Percentiles rank a stretch among this genome's conserved stretches.
Evolutionary conservation across 2,888 invertebrate genomes (phyloP).

Genomic region (Tetanocera ferruginea): DNA sequence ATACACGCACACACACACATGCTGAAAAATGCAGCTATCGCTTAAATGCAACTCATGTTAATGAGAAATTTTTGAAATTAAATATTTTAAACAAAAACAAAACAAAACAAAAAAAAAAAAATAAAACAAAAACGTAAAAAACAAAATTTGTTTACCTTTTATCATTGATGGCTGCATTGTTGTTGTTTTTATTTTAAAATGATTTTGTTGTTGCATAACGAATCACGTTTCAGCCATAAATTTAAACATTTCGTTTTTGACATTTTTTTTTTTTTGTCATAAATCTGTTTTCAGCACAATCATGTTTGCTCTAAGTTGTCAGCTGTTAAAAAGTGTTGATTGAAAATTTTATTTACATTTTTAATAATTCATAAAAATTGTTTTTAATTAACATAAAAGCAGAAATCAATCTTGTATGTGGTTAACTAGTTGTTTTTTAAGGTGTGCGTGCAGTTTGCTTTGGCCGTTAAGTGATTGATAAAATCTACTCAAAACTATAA

Average conservation of each 20-base stretch:
- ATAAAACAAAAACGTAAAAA: too few relatives aligned
- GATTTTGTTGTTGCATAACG: neutral
- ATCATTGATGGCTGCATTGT: neutral
- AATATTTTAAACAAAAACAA: too few relatives aligned
- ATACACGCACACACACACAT: neutral
- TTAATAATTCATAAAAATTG: neutral
- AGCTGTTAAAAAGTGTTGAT: neutral
- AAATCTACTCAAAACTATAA: too few relatives aligned
- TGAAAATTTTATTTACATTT: neutral
- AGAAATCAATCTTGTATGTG: neutral
- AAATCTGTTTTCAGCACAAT: neutral
- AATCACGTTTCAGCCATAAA: neutral
- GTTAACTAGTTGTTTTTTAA: too few relatives aligned
- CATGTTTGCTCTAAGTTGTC: neutral
- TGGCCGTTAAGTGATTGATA: too few relatives aligned
- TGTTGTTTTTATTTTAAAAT: neutral
- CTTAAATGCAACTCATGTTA: neutral
- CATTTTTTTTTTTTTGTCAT: neutral
- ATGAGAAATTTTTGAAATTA: slow-evolving; percentile 3
- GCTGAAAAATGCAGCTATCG: neutral
- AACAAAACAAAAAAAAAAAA: too few relatives aligned
- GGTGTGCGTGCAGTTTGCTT: too few relatives aligned
- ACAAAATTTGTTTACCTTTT: neutral
- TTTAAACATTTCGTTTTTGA: neutral
- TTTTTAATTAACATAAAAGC: neutral